phyloP scores from a whole-genome alignment of 2,888 invertebrate genomes.

The Orthosia incerta region DNA sequence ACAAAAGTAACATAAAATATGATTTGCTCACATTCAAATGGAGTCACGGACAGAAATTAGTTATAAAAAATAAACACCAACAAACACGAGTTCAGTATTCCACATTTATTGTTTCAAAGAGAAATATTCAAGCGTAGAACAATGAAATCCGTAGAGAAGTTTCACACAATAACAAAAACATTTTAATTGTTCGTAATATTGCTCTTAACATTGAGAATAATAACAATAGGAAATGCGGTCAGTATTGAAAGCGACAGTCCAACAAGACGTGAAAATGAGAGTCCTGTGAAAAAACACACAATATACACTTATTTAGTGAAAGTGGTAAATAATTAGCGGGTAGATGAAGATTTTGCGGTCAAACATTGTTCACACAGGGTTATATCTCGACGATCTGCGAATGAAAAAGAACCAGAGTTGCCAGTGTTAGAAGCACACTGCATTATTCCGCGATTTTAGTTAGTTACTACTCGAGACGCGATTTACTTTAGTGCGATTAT shows the following conservation, averaged over 20 bases:
- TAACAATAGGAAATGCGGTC: constrained; percentile 62
- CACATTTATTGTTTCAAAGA: constrained; percentile 50
- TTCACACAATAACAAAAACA: constrained; percentile 63
- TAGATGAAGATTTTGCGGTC: constrained; percentile 56
- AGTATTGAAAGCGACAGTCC: constrained; percentile 57
- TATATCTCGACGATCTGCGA: constrained; percentile 28
- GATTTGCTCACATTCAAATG: constrained; percentile 49
- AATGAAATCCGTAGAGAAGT: constrained; percentile 49
- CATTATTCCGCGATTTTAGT: constrained; percentile 19
- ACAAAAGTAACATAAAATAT: constrained; percentile 55
- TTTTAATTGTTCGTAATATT: constrained; percentile 59
- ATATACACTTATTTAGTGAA: constrained; percentile 63
- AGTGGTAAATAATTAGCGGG: constrained; percentile 63
- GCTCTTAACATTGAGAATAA: constrained; percentile 52
- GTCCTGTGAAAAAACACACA: constrained; percentile 67
- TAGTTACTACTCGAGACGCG: constrained; percentile 14
- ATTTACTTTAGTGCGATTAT: constrained; percentile 33
- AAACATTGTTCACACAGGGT: constrained; percentile 54
- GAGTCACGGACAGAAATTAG: constrained; percentile 47
- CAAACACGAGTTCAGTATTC: constrained; percentile 46
- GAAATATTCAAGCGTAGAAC: constrained; percentile 46
- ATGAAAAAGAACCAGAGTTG: constrained; percentile 4
- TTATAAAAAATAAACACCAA: constrained; percentile 47
- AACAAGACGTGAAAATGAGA: constrained; percentile 62
- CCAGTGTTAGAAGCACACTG: constrained; percentile 4